These are phyloP conservation scores for Perccottus glenii DNA, from an alignment of 2,113 vertebrate genomes.

Conservation along the genomic window DNA sequence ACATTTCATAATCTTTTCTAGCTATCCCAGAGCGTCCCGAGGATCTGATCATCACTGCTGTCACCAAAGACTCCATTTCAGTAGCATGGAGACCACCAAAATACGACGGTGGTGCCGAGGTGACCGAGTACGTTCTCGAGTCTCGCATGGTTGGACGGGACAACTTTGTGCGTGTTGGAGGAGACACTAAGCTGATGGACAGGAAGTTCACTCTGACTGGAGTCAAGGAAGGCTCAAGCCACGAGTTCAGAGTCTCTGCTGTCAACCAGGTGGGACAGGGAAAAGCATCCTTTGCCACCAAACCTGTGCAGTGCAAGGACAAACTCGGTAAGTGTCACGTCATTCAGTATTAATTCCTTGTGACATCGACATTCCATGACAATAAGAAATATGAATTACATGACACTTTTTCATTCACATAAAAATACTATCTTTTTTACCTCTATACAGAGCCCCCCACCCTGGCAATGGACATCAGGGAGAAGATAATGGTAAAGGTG, in stretches of 20 bases:
- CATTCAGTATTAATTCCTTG: too few relatives aligned
- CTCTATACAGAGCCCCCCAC: conserved; percentile 85
- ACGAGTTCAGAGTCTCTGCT: conserved; percentile 95
- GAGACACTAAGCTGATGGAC: conserved; percentile 89
- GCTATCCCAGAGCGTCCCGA: conserved; percentile 96
- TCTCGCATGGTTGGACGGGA: conserved; percentile 92
- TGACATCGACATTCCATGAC: too few relatives aligned
- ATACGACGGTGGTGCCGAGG: conserved; percentile 93
- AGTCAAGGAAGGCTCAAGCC: conserved; percentile 92
- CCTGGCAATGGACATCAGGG: conserved; percentile 92
- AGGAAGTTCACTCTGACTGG: conserved; percentile 88
- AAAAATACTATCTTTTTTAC: neutral
- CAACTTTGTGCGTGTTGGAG: conserved; percentile 85
- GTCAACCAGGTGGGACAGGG: conserved; percentile 93
- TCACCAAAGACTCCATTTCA: conserved; percentile 90
- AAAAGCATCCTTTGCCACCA: conserved; percentile 94
- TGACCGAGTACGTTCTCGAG: conserved; percentile 91
- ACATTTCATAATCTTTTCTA: conserved; percentile 42
- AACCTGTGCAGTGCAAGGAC: conserved; percentile 96
- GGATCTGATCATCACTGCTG: conserved; percentile 89
- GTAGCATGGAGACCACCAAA: conserved; percentile 96
- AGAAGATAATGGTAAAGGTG: conserved; percentile 89
- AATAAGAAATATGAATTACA: neutral
- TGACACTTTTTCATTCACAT: neutral
- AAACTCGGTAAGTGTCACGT: conserved; percentile 85